Conservation (phyloP, 2,888 invertebrate species). For the Cantharis nigra region DNA sequence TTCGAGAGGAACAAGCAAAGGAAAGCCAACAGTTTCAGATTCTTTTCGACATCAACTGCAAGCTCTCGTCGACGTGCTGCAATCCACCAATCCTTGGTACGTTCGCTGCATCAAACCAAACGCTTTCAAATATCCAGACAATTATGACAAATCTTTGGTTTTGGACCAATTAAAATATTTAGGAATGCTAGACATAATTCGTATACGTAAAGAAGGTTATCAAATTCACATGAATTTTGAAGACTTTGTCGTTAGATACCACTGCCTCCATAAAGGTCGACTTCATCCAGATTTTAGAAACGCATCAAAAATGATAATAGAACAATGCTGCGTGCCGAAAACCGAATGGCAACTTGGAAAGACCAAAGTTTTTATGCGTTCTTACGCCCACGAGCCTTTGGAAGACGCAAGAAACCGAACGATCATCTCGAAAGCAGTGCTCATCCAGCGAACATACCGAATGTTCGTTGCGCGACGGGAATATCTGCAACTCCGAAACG, state of each 20-base stretch:
- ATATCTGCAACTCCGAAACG: slow-evolving; percentile 67
- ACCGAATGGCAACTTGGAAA: slow-evolving; percentile 89
- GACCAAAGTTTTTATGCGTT: slow-evolving; percentile 82
- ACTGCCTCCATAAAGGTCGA: slow-evolving; percentile 65
- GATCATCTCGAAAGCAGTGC: slow-evolving; percentile 70
- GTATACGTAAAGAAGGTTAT: slow-evolving; percentile 87
- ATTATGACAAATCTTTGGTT: slow-evolving; percentile 79
- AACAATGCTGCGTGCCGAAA: slow-evolving; percentile 68
- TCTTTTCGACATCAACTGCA: slow-evolving; percentile 87
- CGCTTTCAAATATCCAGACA: slow-evolving; percentile 77
- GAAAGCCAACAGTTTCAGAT: slow-evolving; percentile 87
- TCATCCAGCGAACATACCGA: slow-evolving; percentile 78
- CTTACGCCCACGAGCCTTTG: slow-evolving; percentile 80
- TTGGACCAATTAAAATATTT: slow-evolving; percentile 87
- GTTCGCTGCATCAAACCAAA: slow-evolving; percentile 94
- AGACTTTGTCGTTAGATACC: slow-evolving; percentile 77
- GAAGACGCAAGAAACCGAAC: slow-evolving; percentile 78
- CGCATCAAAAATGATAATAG: slow-evolving; percentile 61
- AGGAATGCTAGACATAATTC: slow-evolving; percentile 91
- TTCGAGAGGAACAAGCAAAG: slow-evolving; percentile 85
- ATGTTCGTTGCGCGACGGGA: slow-evolving; percentile 68
- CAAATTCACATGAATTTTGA: slow-evolving; percentile 82
- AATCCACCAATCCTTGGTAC: slow-evolving; percentile 90
- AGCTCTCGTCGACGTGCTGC: slow-evolving; percentile 85
- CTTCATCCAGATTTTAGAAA: slow-evolving; percentile 57